Conservation (phyloP, 2,797 vertebrate species). For the Eulemur albifrons region DNA sequence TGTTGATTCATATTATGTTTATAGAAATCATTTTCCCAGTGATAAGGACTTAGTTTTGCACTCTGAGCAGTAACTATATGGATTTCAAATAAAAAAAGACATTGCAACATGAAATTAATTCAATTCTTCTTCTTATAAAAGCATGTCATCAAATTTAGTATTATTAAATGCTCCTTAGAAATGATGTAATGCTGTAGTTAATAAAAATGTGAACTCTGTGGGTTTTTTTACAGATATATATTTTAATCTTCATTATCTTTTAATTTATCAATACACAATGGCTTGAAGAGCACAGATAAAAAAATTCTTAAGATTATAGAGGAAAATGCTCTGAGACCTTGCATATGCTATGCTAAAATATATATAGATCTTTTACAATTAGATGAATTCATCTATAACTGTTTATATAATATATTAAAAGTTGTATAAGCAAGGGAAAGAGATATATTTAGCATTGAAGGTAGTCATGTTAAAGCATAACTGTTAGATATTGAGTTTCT, state of each 20-base stretch:
- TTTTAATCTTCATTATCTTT: not conserved
- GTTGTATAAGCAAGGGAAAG: not conserved
- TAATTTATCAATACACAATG: not conserved
- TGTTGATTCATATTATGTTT: not conserved
- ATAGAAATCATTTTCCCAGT: not conserved
- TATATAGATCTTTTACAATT: not conserved
- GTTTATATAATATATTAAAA: not conserved
- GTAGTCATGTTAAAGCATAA: not conserved
- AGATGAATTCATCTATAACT: not conserved
- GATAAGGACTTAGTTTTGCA: not conserved
- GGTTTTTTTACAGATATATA: not conserved
- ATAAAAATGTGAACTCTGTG: not conserved
- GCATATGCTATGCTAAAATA: not conserved
- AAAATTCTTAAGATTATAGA: not conserved
- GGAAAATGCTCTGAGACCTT: not conserved
- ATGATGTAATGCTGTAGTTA: not conserved
- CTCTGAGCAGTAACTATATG: not conserved
- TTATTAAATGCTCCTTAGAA: not conserved
- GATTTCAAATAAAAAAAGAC: not conserved
- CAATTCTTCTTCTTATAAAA: not conserved
- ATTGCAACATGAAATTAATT: not conserved
- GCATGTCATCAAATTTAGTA: not conserved
- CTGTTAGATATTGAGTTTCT: not conserved
- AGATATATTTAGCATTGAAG: not conserved
- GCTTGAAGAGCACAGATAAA: not conserved